Evolutionary conservation across 2,888 invertebrate genomes (phyloP).

Genomic region (Tanytarsus gracilentus): DNA sequence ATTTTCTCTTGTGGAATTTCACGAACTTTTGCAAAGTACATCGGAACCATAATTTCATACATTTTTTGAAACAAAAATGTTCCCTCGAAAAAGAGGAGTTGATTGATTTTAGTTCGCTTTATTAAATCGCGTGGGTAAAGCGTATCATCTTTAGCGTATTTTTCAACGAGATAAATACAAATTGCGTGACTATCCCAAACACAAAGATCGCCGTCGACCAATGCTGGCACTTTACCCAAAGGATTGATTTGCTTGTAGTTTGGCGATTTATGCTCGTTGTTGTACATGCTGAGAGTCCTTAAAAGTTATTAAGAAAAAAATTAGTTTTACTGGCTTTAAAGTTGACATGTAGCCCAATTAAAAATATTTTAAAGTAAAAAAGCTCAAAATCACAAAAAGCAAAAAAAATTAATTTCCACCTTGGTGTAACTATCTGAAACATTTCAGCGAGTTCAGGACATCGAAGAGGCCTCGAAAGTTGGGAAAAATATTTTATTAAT

Average conservation of each 20-base stretch:
- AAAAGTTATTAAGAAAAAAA: neutral
- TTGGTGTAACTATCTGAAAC: too few relatives aligned
- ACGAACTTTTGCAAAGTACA: slow-evolving; percentile 36
- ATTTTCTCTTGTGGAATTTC: slow-evolving; percentile 31
- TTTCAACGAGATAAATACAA: slow-evolving; percentile 45
- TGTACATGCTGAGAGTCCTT: neutral
- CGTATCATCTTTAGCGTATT: slow-evolving; percentile 47
- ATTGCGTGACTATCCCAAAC: slow-evolving; percentile 46
- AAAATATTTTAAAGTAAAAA: too few relatives aligned
- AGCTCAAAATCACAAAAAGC: too few relatives aligned
- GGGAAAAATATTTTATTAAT: too few relatives aligned
- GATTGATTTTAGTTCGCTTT: slow-evolving; percentile 48
- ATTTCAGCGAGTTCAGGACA: too few relatives aligned
- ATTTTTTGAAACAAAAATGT: slow-evolving; percentile 46
- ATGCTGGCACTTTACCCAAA: slow-evolving; percentile 49
- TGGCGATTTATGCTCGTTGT: neutral
- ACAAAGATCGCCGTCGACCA: slow-evolving; percentile 48
- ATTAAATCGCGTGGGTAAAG: slow-evolving; percentile 50
- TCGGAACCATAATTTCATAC: slow-evolving; percentile 44
- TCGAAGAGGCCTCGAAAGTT: too few relatives aligned
- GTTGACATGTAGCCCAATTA: too few relatives aligned
- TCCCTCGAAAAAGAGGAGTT: slow-evolving; percentile 48
- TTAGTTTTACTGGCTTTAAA: neutral
- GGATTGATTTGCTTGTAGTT: slow-evolving; percentile 46
- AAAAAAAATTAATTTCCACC: slow-evolving; percentile 30